phyloP scores from a whole-genome alignment of 1,140 invertebrate genomes.

The Galleria mellonella region DNA sequence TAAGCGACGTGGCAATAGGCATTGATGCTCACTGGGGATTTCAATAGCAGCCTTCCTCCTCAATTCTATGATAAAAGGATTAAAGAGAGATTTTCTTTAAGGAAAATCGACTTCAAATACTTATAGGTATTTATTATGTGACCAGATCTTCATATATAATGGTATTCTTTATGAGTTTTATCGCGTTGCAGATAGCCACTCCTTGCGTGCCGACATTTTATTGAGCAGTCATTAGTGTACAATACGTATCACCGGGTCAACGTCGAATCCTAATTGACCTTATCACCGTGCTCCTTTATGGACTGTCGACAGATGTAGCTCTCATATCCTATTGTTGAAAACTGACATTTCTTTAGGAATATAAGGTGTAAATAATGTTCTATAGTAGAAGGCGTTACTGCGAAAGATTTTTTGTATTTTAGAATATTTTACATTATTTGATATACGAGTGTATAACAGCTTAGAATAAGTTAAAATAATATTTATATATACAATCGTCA shows the following conservation, averaged over 20 bases:
- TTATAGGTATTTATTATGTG: slow-evolving; percentile 12
- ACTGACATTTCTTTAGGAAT: slow-evolving; percentile 46
- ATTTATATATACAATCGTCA: no score
- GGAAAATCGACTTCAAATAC: slow-evolving; percentile 35
- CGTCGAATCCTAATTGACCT: slow-evolving; percentile 46
- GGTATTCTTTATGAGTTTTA: slow-evolving; percentile 6
- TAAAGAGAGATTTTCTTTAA: slow-evolving; percentile 44
- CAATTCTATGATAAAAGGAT: slow-evolving; percentile 61
- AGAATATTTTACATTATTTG: no score
- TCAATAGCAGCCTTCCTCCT: slow-evolving; percentile 60
- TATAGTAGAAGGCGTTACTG: no score
- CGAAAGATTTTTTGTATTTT: no score
- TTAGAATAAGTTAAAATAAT: no score
- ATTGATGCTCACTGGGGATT: slow-evolving; percentile 65
- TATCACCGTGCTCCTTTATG: slow-evolving; percentile 39
- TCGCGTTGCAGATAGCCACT: slow-evolving; percentile 5
- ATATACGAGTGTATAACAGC: no score
- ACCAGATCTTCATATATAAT: slow-evolving; percentile 6
- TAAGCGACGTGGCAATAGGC: slow-evolving; percentile 68
- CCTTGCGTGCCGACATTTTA: slow-evolving; percentile 7
- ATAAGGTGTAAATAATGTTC: no score
- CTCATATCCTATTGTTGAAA: slow-evolving; percentile 32
- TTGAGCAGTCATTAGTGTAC: slow-evolving; percentile 19
- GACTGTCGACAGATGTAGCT: slow-evolving; percentile 27
- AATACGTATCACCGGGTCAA: slow-evolving; percentile 12